Evolutionary conservation across 2,113 vertebrate genomes (phyloP), one percentile per base, ranked within the genome.

Genomic region (Forbesichthys papilliferus): DNA sequence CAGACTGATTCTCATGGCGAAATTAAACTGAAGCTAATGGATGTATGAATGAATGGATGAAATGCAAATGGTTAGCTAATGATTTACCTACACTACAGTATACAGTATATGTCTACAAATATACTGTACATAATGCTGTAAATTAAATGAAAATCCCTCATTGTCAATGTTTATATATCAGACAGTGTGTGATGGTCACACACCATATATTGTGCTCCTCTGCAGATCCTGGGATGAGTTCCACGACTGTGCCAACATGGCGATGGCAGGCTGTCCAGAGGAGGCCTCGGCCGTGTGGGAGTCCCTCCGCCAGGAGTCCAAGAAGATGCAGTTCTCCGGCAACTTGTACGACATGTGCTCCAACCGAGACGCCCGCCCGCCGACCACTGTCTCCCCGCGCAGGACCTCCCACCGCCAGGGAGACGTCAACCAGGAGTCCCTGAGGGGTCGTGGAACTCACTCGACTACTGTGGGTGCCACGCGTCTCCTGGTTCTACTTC

Each of bases 171-270:
- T 18, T 11, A 59, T 9, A 16, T 12, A 13, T 6, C 57, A 33
- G 14, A 10, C 59, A 6, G 27, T 27, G 3, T 27, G 27, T 27
- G 27, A 27, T n/a, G 11, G 8, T 9, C 59, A 61, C 12, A 33
- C 14, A 48, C 27, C 49, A 53, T 27, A 13, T 52, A 52, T 12
- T 12, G 9, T 1, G 11, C 11, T 52, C 13, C 64, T 70, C 66
- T 80, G 64, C 86, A 99, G 96, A 83, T 97, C 95, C 16, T 98
- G 97, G 97, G 96, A 98, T 6, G 92, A 95, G 5, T 99, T 98
- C 81, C 96, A 98, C 0, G 80, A 89, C 76, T 99, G 97, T 0
- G 95, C 95, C 56, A 97, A 93, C 0, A 61, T 80, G 64, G 95
- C 95, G 9, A 92, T 99, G 81, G 94, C 93, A 0, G 92, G 92